Conservation (phyloP, 2,113 vertebrate species). For the Lutjanus erythropterus region DNA sequence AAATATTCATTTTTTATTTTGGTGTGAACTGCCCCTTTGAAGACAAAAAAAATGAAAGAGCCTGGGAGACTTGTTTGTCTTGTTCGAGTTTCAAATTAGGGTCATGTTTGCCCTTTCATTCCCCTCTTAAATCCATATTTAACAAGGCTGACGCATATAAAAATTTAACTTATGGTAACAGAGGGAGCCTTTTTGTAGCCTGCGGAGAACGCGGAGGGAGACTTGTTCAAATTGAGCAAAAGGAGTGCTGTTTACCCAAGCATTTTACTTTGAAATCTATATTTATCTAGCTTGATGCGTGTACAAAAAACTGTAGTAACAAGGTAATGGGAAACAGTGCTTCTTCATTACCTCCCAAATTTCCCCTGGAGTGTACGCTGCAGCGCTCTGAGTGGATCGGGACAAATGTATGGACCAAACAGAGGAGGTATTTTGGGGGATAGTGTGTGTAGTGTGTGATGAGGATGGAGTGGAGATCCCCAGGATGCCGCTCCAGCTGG, state of each 20-base stretch:
- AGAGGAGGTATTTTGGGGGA: neutral
- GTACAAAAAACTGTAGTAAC: conserved; percentile 7
- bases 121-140: conserved; percentile 26
- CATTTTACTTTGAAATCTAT: conserved; percentile 36
- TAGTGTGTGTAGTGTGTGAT: neutral
- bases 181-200: conserved; percentile 7
- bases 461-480: neutral
- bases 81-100: neutral
- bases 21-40: too few relatives aligned
- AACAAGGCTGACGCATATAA: neutral
- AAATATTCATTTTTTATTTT: too few relatives aligned
- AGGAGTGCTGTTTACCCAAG: conserved; percentile 19
- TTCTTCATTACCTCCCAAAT: conserved; percentile 28
- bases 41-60: neutral
- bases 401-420: conserved; percentile 14
- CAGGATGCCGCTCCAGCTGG: neutral
- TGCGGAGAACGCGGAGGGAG: neutral
- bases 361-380: neutral
- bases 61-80: neutral
- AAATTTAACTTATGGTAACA: neutral
- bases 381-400: neutral
- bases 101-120: conserved; percentile 14
- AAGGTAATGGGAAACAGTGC: conserved; percentile 28
- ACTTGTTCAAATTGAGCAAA: conserved; percentile 23
- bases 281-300: conserved; percentile 31